Conservation (phyloP, 2,113 vertebrate species). For the Puntigrus tetrazona region DNA sequence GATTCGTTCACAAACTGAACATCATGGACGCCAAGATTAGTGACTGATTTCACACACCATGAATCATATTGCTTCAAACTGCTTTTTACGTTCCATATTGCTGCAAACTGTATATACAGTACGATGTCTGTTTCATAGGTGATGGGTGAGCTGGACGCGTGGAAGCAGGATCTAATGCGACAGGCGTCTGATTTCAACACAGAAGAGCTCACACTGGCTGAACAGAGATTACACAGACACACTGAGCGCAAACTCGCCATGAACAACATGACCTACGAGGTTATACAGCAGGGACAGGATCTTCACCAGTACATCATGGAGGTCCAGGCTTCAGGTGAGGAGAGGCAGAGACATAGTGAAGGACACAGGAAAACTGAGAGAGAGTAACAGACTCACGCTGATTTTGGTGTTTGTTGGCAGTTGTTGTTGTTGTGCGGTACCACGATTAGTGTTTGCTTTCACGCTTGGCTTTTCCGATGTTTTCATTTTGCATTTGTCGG, state of each 20-base stretch:
- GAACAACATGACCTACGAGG: slow-evolving; percentile 99
- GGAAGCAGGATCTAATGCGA: slow-evolving; percentile 94
- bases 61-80: not conserved
- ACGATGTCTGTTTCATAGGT: slow-evolving; percentile 80
- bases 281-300: slow-evolving; percentile 96
- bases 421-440: slow-evolving; percentile 6
- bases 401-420: slow-evolving; percentile 1
- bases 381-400: not conserved
- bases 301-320: slow-evolving; percentile 98
- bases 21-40: not conserved
- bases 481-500: not conserved
- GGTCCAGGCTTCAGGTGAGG: slow-evolving; percentile 92
- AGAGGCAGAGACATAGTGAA: not conserved
- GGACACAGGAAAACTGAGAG: not conserved
- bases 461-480: not conserved
- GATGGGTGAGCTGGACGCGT: slow-evolving; percentile 93
- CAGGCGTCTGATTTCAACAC: slow-evolving; percentile 94
- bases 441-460: not conserved
- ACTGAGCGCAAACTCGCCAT: slow-evolving; percentile 93
- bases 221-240: slow-evolving; percentile 85
- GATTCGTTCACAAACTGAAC: not conserved
- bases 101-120: not conserved
- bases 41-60: not conserved
- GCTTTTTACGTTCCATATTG: not conserved
- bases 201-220: slow-evolving; percentile 84